Conservation (phyloP, 2,888 invertebrate genomes). For the Ellobium chinense region DNA sequence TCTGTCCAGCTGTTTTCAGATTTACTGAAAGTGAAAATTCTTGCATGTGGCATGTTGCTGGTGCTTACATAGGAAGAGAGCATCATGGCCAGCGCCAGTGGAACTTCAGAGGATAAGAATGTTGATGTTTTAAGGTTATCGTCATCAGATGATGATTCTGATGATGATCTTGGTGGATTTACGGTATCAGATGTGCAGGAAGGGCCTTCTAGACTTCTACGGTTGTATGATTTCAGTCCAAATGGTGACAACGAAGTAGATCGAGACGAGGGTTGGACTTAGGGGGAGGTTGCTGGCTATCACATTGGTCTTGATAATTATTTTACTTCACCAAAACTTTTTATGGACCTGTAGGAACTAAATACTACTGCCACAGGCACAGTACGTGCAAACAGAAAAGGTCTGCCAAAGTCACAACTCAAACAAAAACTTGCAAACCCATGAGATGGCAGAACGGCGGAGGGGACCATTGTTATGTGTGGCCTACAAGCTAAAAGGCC, state of each 20-base stretch:
- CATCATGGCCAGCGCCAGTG: no score
- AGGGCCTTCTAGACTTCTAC: no score
- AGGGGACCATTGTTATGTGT: slow-evolving; percentile 18
- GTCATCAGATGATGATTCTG: no score
- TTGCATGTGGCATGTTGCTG: not conserved
- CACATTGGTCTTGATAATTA: slow-evolving; percentile 17
- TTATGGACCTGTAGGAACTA: slow-evolving; percentile 1
- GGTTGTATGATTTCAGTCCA: no score
- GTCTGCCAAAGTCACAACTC: not conserved
- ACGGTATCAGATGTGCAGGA: no score
- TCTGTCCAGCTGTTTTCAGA: not conserved
- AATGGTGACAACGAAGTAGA: no score
- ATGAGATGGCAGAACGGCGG: not conserved
- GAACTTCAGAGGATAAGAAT: no score
- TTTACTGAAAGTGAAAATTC: not conserved
- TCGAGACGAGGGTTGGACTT: no score
- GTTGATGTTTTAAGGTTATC: no score
- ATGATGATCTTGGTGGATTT: no score
- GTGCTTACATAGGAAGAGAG: no score
- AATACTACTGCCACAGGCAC: slow-evolving; percentile 30
- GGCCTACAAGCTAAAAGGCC: slow-evolving; percentile 14
- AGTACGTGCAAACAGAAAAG: slow-evolving; percentile 8
- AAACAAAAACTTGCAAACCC: not conserved
- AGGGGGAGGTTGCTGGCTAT: not conserved
- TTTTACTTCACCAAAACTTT: slow-evolving; percentile 24